These are phyloP conservation scores for Eupleurogrammus muticus DNA, from an alignment of 2,797 vertebrate species.

Conservation along the genomic window DNA sequence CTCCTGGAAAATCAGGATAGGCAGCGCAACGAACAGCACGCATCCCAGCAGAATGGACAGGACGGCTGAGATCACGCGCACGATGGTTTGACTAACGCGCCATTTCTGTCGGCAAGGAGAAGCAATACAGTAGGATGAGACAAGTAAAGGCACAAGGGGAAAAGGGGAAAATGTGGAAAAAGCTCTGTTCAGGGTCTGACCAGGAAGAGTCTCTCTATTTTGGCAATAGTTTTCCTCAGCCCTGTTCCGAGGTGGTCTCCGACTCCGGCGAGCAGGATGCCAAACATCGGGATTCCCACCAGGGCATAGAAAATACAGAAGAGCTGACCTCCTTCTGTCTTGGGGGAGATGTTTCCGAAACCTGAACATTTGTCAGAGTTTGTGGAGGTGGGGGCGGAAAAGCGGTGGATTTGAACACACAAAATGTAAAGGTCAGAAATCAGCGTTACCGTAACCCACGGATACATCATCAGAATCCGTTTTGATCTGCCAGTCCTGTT, in stretches of 20 bases:
- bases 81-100: slow-evolving; percentile 88
- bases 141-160: neutral
- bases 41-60: slow-evolving; percentile 91
- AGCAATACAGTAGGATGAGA: slow-evolving; percentile 22
- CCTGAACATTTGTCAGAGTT: slow-evolving; percentile 74
- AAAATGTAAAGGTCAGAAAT: neutral
- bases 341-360: slow-evolving; percentile 92
- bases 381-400: slow-evolving; percentile 2
- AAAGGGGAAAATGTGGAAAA: neutral
- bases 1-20: slow-evolving; percentile 87
- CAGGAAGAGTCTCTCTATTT: slow-evolving; percentile 91
- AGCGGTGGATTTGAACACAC: slow-evolving; percentile 1
- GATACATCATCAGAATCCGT: neutral
- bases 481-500: too few relatives aligned
- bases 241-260: slow-evolving; percentile 92
- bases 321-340: slow-evolving; percentile 88
- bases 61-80: slow-evolving; percentile 89
- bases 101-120: slow-evolving; percentile 84
- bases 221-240: slow-evolving; percentile 86
- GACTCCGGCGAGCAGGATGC: slow-evolving; percentile 90
- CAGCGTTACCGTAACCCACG: too few relatives aligned
- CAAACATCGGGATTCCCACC: slow-evolving; percentile 93
- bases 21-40: slow-evolving; percentile 89
- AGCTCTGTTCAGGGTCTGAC: slow-evolving; percentile 77
- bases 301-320: slow-evolving; percentile 94